phyloP scores from a whole-genome alignment of 2,113 vertebrate genomes.

The Brienomyrus longianalis region DNA sequence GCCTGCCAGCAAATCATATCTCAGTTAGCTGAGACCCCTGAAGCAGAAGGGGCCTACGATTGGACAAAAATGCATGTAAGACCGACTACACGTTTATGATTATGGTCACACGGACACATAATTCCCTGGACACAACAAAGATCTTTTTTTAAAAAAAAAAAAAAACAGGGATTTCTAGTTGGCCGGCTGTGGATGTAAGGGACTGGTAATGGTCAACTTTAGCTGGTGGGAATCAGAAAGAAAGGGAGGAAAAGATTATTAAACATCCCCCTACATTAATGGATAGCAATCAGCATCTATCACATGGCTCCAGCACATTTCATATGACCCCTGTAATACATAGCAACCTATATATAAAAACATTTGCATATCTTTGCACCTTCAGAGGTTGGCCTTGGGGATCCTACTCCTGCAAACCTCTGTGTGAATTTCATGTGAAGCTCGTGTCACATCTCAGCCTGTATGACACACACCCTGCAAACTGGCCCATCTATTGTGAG shows the following conservation, averaged over 20 bases:
- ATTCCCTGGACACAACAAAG: neutral
- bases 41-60: neutral
- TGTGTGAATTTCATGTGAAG: neutral
- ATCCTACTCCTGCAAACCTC: neutral
- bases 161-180: neutral
- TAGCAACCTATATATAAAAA: neutral
- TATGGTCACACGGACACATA: neutral
- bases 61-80: neutral
- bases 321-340: neutral
- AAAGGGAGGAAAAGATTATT: neutral
- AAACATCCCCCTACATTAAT: neutral
- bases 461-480: neutral
- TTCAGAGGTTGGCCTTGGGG: neutral
- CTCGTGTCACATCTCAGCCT: neutral
- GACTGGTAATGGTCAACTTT: neutral
- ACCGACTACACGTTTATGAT: neutral
- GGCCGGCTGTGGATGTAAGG: neutral
- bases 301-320: neutral
- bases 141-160: neutral
- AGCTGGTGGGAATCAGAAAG: neutral
- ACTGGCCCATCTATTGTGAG: neutral
- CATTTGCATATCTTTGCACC: neutral
- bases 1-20: constrained; percentile 11
- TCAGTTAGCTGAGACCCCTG: neutral
- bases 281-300: neutral